Evolutionary conservation across 2,888 invertebrate species (phyloP), one percentile per base, ranked within the genome.

Genomic region (Agapetus fuscipes): DNA sequence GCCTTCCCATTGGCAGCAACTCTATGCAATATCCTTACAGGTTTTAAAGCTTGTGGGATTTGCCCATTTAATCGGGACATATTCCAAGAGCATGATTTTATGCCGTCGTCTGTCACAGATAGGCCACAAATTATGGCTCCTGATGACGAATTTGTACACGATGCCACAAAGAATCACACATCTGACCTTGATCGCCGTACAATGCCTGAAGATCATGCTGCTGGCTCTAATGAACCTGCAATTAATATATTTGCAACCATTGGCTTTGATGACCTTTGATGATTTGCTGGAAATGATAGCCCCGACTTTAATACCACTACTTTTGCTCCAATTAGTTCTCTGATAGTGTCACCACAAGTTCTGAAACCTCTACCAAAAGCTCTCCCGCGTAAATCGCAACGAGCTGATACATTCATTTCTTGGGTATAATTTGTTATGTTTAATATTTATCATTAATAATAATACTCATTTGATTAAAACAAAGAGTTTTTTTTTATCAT

Each of bases 11-110:
- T 41, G 28, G 48, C 48, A 25, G 25, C 36, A 12, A 41, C 39
- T 17, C 43, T 31, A 32, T 35, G 39, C 12, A 48, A 46, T 39
- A 43, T 48, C 33, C 34, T 41, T 5, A 29, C 29, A 38, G 44
- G 41, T 32, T 43, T 36, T 39, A 45, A 31, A 46, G 17, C 32
- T 20, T 36, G 43, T 35, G 49, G 47, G 20, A 39, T 45, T 29
- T 45, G 34, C 28, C 45, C 45, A 29, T 47, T 43, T 17, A 48
- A 47, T 37, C 11, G 34, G 16, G 29, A 49, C 30, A 43, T 48
- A 34, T 45, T 49, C 30, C 38, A 38, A 38, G 45, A 43, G 13
- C 29, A 33, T 14, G 45, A 48, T 34, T 49, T 41, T 20, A 16
- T 30, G 24, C 30, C 36, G 20, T 24, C 35, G 14, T 30, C 17